Evolutionary conservation across 2,797 vertebrate genomes (phyloP), one percentile per base, ranked within the genome.

Genomic region (Onychomys leucogaster): DNA sequence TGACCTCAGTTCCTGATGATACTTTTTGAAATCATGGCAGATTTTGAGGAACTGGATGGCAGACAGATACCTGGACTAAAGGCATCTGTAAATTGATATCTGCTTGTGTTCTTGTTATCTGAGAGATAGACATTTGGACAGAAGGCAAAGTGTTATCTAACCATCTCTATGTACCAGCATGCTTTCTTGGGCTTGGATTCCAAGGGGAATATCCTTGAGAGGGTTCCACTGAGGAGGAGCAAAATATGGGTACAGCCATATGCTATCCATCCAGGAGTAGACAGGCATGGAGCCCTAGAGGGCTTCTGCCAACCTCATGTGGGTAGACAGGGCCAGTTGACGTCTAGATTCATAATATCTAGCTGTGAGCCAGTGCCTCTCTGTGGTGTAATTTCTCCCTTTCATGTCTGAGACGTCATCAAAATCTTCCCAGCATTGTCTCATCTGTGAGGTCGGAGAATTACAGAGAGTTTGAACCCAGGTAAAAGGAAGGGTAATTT

Each of bases 1-100:
- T 87, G 83, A 84, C 52, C 85, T 73, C 81, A 90, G 37, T 88
- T 57, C 65, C 81, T 71, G 27, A 75, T 17, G 90, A 65, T 91
- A 23, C 21, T 90, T 89, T 95, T 46, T 61, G 80, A 84, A 95
- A 76, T 29, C 87, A 78, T 19, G 41, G 21, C 27, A 69, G 81
- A 69, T 57, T 94, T 83, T 61, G 84, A 84, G 84, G 55, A 77
- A 81, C 67, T 88, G 85, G 41, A 23, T 37, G 75, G 32, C 32
- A n/a, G 83, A 69, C 21, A 87, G 67, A 81, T 85, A 49, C 73
- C 34, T 93, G 16, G 75, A 71, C 34, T 46, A 13, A 46, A 55
- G 29, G 7, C 27, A 21, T 65, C 43, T 97, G 34, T 76, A 29
- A 59, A 63, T 59, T 49, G 83, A 19, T 49, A 87, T 43, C 43